Evolutionary conservation across 2,113 vertebrate genomes (phyloP), one percentile per base, ranked within the genome.

Genomic region (Benitochromis conjunctus): DNA sequence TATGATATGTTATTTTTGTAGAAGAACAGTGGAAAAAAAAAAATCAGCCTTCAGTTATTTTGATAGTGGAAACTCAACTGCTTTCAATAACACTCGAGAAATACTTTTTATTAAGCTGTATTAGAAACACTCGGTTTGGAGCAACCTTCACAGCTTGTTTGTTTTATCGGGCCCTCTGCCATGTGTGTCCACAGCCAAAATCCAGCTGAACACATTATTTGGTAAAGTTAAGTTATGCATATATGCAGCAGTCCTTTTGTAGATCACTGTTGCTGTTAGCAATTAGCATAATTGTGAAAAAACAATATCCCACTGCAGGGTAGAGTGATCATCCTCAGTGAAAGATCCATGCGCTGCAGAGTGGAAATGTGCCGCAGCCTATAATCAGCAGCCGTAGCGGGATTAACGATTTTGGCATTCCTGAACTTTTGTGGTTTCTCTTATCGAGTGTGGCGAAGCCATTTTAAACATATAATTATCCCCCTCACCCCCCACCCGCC

Each of bases 341-440:
- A 76, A 31, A 51, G 6, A 29, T 31, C 24, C 24, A 31, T 1
- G 16, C 24, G 9, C 43, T 41, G 53, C 21, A 69, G 48, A 64
- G 80, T 16, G 48, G 69, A 76, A 51, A 51, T 51, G 43, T 76
- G n/a, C 41, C 12, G 7, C 64, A 74, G 66, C 82, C 81, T 88
- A 16, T 87, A 82, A 92, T 89, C 86, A 89, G 86, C 19, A 36
- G 69, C 54, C 83, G 56, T 21, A 80, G 85, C 83, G 82, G 89
- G 57, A 77, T 81, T 53, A 54, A 16, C 62, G 46, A 34, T 87
- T 66, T 58, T 60, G 56, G 69, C 91, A 88, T 93, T 91, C 92
- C 88, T 88, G 26, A 34, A 54, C 31, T 81, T 86, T 84, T 62
- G 76, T 41, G 84, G 82, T 87, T 85, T 60, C 64, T 86, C 69